A percentile compares a stretch with the other conserved stretches of the same genome.
Conservation (phyloP, 2,113 vertebrate genomes). For the Rhabdornis inornatus region DNA sequence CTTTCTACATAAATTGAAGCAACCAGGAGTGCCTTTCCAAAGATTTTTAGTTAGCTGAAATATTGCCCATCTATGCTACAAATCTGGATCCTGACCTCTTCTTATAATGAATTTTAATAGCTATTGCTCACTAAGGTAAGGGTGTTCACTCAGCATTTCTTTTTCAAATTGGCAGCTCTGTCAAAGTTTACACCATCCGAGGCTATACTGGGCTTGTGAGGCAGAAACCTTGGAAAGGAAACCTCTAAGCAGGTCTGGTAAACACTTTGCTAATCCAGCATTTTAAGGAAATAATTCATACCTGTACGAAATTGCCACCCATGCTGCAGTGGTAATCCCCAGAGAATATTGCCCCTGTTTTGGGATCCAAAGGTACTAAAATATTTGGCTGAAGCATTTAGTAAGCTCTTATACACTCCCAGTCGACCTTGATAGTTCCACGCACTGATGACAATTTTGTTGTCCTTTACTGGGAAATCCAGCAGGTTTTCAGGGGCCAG, state of each 20-base stretch:
- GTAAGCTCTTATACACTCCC: conserved; percentile 77
- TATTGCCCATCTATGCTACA: not conserved
- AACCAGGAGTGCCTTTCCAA: not conserved
- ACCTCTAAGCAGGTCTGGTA: not conserved
- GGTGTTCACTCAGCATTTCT: not conserved
- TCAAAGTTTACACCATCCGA: not conserved
- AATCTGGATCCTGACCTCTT: not conserved
- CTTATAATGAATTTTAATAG: not conserved
- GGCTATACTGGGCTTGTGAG: not conserved
- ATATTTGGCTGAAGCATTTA: conserved; percentile 73
- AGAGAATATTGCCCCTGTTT: conserved; percentile 75
- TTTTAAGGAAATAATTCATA: conserved; percentile 38
- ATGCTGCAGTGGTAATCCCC: conserved; percentile 84
- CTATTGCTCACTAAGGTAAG: not conserved
- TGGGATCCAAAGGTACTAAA: conserved; percentile 71
- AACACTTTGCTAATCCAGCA: not conserved
- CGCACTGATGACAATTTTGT: conserved; percentile 66
- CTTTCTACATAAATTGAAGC: not conserved
- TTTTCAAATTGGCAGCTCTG: not conserved
- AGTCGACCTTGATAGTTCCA: conserved; percentile 80
- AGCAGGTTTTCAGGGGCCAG: conserved; percentile 44
- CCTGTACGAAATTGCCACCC: conserved; percentile 86
- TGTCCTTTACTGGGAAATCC: conserved; percentile 55
- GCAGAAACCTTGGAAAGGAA: not conserved
- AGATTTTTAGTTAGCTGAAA: not conserved